These are phyloP conservation scores for Drosophila nebulosa DNA, from an alignment of 1,140 invertebrate species.

Conservation along the genomic window DNA sequence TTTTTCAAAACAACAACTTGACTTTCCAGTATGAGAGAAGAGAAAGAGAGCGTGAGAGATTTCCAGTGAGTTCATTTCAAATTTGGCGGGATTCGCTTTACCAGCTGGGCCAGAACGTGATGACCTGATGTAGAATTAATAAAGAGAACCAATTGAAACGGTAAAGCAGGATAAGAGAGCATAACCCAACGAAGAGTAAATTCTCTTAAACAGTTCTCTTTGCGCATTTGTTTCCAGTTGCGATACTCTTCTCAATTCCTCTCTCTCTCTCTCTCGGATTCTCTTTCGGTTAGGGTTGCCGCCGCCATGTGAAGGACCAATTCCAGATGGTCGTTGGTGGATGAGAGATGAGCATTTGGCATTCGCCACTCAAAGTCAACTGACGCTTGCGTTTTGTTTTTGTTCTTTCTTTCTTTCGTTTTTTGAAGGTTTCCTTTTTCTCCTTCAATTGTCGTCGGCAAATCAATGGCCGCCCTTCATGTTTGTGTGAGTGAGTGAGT, in stretches of 20 bases:
- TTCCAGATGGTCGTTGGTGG: conserved; percentile 44
- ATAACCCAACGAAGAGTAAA: neutral
- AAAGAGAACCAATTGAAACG: conserved; percentile 32
- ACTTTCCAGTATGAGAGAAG: conserved; percentile 44
- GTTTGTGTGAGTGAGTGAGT: conserved; percentile 29
- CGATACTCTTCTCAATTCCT: neutral
- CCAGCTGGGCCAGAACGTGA: conserved; percentile 47
- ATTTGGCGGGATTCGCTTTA: conserved; percentile 60
- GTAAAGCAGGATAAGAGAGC: conserved; percentile 40
- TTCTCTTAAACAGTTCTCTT: conserved; percentile 37
- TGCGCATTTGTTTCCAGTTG: conserved; percentile 31
- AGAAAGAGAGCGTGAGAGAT: neutral
- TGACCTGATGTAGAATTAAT: neutral
- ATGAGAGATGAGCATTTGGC: conserved; percentile 53
- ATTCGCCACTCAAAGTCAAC: conserved; percentile 59
- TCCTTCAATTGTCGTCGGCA: conserved; percentile 56
- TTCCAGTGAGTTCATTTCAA: neutral
- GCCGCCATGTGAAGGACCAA: conserved; percentile 33
- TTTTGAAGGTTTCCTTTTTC: neutral
- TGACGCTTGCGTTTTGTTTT: conserved; percentile 28
- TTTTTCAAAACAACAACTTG: neutral
- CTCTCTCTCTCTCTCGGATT: neutral
- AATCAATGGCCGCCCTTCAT: conserved; percentile 66
- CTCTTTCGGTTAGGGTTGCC: conserved; percentile 18
- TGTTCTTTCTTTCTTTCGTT: conserved; percentile 20